Evolutionary conservation across 2,888 invertebrate genomes (phyloP), one percentile per base, ranked within the genome.

Genomic region (Calephelis perditalis): DNA sequence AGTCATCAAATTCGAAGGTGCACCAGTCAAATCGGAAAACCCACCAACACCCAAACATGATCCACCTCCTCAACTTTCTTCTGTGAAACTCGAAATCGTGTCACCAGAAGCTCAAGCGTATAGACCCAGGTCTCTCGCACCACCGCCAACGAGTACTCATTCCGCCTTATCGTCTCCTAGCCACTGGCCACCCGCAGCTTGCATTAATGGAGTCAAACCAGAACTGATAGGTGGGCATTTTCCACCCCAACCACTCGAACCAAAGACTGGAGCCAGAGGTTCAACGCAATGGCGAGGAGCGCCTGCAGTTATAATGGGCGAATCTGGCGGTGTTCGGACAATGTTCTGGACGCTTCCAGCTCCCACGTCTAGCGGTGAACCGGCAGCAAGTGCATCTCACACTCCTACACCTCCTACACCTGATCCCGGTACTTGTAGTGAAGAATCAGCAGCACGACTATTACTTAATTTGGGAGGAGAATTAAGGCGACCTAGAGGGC

Each of bases 231-330:
- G 95, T 58, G 91, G 91, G 47, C 87, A 91, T 67, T 91, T 91
- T 72, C 91, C 91, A 75, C 87, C 89, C 60, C 89, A 89, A 71
- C 82, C 81, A 26, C 74, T 84, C 40, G 91, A 90, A 65, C 72
- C 79, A 49, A 88, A 91, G 70, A 73, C 74, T 12, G 88, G 87
- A 49, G 72, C 74, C 61, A 75, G 91, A 70, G 84, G 86, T 8
- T 78, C 79, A 72, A 74, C 81, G 57, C 90, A 85, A 84, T 88
- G 88, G 89, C 92, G 88, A 75, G 94, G 81, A 73, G 95, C 97
- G 58, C 97, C 97, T 43, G 96, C 96, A 57, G 97, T 97, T 66
- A 96, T 97, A 70, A 97, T 97, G 97, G 97, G 97, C 57, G 97
- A 97, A 82, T 96, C 96, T 47, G 97, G 97, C 60, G 96, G 97